phyloP scores from a whole-genome alignment of 2,797 vertebrate species.

The Sus cebifrons region DNA sequence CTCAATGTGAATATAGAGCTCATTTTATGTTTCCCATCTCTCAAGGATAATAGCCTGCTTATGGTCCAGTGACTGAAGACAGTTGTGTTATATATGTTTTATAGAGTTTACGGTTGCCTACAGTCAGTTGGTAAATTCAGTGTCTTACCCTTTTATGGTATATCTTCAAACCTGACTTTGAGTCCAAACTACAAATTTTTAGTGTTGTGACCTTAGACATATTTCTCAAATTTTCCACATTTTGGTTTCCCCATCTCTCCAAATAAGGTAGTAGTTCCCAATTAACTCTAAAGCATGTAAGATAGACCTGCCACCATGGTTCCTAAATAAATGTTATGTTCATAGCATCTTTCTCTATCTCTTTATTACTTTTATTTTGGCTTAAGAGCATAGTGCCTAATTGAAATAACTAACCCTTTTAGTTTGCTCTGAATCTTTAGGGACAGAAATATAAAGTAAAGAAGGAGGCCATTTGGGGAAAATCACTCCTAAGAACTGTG shows the following conservation, averaged over 20 bases:
- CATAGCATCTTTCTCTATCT: neutral
- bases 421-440: constrained; percentile 15
- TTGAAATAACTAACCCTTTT: neutral
- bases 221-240: neutral
- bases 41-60: neutral
- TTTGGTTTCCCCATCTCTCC: neutral
- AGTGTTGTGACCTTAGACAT: neutral
- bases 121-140: neutral
- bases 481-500: neutral
- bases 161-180: neutral
- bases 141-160: neutral
- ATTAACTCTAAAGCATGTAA: neutral
- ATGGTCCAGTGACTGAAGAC: neutral
- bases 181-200: neutral
- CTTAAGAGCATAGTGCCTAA: neutral
- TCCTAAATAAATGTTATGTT: neutral
- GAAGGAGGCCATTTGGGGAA: neutral
- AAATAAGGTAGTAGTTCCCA: neutral
- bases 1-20: neutral
- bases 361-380: neutral
- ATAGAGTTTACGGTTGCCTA: no score
- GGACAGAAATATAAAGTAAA: neutral
- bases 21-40: neutral
- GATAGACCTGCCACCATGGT: neutral
- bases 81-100: neutral